Evolutionary conservation across 2,888 invertebrate species (phyloP).

Genomic region (Listrodromus nycthemerus): DNA sequence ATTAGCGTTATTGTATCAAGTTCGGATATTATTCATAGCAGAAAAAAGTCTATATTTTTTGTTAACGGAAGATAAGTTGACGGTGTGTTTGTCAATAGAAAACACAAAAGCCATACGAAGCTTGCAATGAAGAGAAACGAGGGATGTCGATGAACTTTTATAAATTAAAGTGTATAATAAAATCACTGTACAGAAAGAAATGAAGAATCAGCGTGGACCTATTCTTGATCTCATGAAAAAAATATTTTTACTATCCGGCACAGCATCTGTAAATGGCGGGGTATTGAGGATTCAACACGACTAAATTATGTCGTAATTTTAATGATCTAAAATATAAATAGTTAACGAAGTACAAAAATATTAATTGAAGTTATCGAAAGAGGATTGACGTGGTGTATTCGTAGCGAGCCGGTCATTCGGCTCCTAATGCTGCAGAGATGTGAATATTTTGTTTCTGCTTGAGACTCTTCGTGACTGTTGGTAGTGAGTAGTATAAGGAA

Average conservation of each 20-base stretch:
- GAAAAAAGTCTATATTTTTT: slow-evolving; percentile 60
- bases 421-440: slow-evolving; percentile 35
- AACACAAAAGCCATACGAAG: slow-evolving; percentile 42
- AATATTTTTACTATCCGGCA: neutral
- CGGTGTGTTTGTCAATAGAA: slow-evolving; percentile 18
- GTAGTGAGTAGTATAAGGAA: slow-evolving; percentile 15
- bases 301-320: slow-evolving; percentile 71
- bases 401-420: slow-evolving; percentile 30
- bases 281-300: slow-evolving; percentile 52
- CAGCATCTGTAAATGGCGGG: slow-evolving; percentile 19
- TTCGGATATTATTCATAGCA: slow-evolving; percentile 42
- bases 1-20: slow-evolving; percentile 43
- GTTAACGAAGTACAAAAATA: slow-evolving; percentile 80
- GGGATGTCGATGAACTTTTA: slow-evolving; percentile 55
- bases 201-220: neutral
- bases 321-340: slow-evolving; percentile 77
- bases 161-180: slow-evolving; percentile 58
- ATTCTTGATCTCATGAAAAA: neutral
- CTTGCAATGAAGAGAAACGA: slow-evolving; percentile 37
- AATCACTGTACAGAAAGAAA: slow-evolving; percentile 37
- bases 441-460: slow-evolving; percentile 46
- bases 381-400: slow-evolving; percentile 58
- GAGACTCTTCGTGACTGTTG: slow-evolving; percentile 49
- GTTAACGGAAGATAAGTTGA: slow-evolving; percentile 49
- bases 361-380: slow-evolving; percentile 72